phyloP scores from a whole-genome alignment of 2,888 invertebrate genomes.

The Mongoloraphidia duomilia region DNA sequence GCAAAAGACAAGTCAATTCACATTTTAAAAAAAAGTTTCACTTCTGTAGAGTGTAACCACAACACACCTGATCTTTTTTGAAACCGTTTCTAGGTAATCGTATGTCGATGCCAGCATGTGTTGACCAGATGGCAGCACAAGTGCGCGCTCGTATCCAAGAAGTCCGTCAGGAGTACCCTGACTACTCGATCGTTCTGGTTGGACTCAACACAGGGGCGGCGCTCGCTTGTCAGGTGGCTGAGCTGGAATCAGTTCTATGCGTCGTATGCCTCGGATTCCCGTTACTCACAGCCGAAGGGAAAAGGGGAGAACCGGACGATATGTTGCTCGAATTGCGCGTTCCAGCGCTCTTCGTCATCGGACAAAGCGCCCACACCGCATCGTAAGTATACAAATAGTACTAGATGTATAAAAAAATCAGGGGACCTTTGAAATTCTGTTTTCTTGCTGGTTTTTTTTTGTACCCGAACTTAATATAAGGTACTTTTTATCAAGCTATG shows the following conservation, averaged over 20 bases:
- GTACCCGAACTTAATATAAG: too few species aligned
- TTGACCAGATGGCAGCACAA: conserved; percentile 48
- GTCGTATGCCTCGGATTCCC: conserved; percentile 70
- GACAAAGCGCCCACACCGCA: conserved; percentile 52
- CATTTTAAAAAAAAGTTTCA: too few species aligned
- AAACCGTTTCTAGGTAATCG: conserved; percentile 16
- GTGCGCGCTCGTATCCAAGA: conserved; percentile 59
- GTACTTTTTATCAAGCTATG: too few species aligned
- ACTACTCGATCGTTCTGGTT: conserved; percentile 56
- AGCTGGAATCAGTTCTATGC: conserved; percentile 55
- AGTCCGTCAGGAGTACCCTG: conserved; percentile 47
- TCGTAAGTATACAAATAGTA: conserved; percentile 35
- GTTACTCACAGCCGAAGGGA: conserved; percentile 52
- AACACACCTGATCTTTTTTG: too few species aligned
- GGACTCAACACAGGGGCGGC: conserved; percentile 67
- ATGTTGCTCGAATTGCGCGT: conserved; percentile 53
- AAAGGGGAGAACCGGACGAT: conserved; percentile 61
- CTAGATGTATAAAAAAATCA: conserved; percentile 14
- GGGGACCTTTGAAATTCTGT: too few species aligned
- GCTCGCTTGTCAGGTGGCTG: conserved; percentile 58
- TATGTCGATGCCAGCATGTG: conserved; percentile 36
- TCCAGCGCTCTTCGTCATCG: conserved; percentile 65
- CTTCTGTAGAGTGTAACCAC: too few species aligned
- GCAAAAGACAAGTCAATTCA: too few species aligned
- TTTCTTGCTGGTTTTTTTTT: too few species aligned